Base-by-base conservation (phyloP, 1,140 invertebrate species). In the Cydia splendana region DNA sequence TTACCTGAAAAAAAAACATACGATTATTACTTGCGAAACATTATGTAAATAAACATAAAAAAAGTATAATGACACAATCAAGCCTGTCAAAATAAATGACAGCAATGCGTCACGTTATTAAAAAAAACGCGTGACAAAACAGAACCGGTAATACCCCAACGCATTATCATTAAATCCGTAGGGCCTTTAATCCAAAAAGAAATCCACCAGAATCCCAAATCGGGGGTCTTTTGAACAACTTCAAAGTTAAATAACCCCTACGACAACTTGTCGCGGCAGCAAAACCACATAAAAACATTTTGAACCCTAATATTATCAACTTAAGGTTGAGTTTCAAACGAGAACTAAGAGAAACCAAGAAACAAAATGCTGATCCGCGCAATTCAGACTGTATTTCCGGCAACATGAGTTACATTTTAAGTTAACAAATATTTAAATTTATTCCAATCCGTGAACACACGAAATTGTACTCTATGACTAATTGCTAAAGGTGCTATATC, bases 351-450 rank as follows among this genome's bases (percentile, higher is more conserved):
- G 86, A 80, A 85, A 87, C 85, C 80, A 80, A 87, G 87, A 87
- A 88, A 93, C 89, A 90, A 90, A 91, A 91, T 89, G 91, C 85
- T 88, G 85, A 88, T 80, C 82, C 85, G 85, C 91, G 89, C 91
- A 93, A 93, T 93, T 93, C 91, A 87, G 90, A 91, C 91, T 91
- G 90, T 93, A 91, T 91, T 88, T 93, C 91, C 90, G 90, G 89
- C 84, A 86, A 93, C 91, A 93, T 90, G 91, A 85, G 91, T 93
- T 91, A 91, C 91, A 93, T 93, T 93, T 93, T 91, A 93, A 93
- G 86, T 93, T 93, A 91, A 91, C 91, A 93, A 93, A 91, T 91
- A 91, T 91, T 93, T 91, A 93, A 93, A 93, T 93, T 91, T 91
- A 91, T 92, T 91, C 90, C 87, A 84, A 75, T 79, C 57, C 62